Conservation (phyloP, 2,797 vertebrate species). For the Notolabrus celidotus region DNA sequence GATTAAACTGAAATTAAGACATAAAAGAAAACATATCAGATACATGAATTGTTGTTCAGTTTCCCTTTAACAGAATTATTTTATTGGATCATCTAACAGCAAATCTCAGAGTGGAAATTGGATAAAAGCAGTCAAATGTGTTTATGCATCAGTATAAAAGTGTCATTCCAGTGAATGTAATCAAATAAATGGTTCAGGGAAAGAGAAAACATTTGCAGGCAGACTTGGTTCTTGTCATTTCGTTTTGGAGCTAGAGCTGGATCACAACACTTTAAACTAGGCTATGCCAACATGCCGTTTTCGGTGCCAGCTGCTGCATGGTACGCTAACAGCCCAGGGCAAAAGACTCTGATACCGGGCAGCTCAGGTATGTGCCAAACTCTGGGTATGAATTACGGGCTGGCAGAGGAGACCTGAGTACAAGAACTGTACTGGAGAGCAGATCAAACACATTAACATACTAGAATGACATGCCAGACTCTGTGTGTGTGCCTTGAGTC, state of each 20-base stretch:
- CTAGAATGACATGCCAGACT: constrained; percentile 16
- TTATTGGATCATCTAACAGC: constrained; percentile 24
- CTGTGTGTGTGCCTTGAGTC: background rate
- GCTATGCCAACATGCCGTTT: constrained; percentile 2
- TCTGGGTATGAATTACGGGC: constrained; percentile 45
- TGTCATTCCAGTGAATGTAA: constrained; percentile 24
- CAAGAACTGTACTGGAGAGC: constrained; percentile 30
- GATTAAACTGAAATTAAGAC: background rate
- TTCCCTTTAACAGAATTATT: constrained; percentile 15
- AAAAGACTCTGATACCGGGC: constrained; percentile 32
- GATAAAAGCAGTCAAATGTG: constrained; percentile 20
- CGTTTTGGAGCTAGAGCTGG: constrained; percentile 12
- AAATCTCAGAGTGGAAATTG: constrained; percentile 22
- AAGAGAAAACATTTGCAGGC: constrained; percentile 30
- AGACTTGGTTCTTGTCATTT: constrained; percentile 23
- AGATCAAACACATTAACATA: constrained; percentile 46
- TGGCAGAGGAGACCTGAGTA: constrained; percentile 33
- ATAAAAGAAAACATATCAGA: background rate
- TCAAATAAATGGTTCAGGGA: constrained; percentile 26
- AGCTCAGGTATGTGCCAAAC: constrained; percentile 50
- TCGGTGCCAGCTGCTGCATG: constrained; percentile 35
- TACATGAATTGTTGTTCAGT: constrained; percentile 11
- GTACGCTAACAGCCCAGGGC: constrained; percentile 32
- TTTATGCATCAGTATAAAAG: constrained; percentile 34
- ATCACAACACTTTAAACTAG: constrained; percentile 1